A percentile compares a stretch with the other conserved stretches of the same genome.
Conservation (phyloP, 1,140 invertebrate genomes). For the Drosophila eugracilis region DNA sequence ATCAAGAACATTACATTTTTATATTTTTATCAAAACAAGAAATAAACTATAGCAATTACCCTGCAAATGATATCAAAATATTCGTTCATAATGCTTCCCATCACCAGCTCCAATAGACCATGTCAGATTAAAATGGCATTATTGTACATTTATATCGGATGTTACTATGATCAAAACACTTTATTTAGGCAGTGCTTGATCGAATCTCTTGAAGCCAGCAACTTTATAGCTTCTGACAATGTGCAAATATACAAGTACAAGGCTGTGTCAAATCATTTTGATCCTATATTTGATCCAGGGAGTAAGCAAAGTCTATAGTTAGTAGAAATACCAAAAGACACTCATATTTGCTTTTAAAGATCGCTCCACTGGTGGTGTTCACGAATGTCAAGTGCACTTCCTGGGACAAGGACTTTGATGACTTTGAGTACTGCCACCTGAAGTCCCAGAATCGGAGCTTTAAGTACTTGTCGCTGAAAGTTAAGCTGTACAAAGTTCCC, state of each 20-base stretch:
- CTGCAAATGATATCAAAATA: no score
- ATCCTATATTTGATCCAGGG: background rate
- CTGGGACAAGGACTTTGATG: constrained; percentile 10
- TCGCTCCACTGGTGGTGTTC: constrained; percentile 4
- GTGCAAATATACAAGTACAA: background rate
- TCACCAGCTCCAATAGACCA: background rate
- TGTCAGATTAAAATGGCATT: background rate
- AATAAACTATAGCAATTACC: no score
- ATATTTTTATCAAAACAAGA: no score
- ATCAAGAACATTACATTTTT: no score
- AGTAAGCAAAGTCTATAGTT: background rate
- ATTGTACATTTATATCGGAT: no score
- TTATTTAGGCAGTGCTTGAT: background rate
- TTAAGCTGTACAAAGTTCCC: constrained; percentile 3
- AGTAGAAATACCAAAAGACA: background rate
- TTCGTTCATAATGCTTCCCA: background rate
- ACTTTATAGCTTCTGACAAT: background rate
- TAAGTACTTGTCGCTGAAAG: constrained; percentile 29
- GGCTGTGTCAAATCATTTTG: background rate
- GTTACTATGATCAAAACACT: no score
- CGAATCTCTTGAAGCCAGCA: background rate
- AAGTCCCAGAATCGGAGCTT: constrained; percentile 33
- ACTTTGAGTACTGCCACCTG: constrained; percentile 30
- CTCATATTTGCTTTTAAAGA: background rate
- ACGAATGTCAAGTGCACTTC: constrained; percentile 43